These are phyloP conservation scores for Melanaphis sacchari DNA, from an alignment of 1,140 invertebrate genomes.

Conservation along the genomic window DNA sequence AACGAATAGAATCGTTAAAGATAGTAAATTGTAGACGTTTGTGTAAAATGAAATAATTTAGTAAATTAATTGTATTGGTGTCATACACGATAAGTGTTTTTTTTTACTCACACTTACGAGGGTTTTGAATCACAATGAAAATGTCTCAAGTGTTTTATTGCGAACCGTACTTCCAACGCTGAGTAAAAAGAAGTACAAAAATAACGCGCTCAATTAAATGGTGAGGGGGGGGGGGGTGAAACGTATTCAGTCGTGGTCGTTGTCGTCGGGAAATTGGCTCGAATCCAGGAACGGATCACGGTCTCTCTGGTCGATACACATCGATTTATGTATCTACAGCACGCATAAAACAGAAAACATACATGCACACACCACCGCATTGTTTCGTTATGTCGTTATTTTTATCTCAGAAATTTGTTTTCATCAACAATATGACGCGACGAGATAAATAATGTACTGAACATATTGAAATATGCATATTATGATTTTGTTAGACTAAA, in stretches of 20 bases:
- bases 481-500: background rate
- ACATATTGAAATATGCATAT: background rate
- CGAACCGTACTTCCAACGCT: background rate
- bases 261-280: background rate
- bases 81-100: background rate
- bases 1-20: background rate
- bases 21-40: no score
- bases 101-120: background rate
- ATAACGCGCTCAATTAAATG: conserved; percentile 19
- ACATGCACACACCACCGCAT: background rate
- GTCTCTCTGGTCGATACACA: background rate
- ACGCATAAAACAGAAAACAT: background rate
- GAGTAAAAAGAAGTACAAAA: background rate
- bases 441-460: background rate
- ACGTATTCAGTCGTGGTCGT: background rate
- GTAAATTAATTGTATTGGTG: background rate
- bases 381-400: background rate
- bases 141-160: background rate
- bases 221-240: background rate
- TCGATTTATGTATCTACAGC: background rate
- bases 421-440: background rate
- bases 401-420: conserved; percentile 12
- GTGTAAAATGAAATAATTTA: background rate
- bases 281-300: background rate
- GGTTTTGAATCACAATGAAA: background rate